Evolutionary conservation across 2,113 vertebrate species (phyloP), one percentile per base, ranked within the genome.

Genomic region (Mirza zaza): DNA sequence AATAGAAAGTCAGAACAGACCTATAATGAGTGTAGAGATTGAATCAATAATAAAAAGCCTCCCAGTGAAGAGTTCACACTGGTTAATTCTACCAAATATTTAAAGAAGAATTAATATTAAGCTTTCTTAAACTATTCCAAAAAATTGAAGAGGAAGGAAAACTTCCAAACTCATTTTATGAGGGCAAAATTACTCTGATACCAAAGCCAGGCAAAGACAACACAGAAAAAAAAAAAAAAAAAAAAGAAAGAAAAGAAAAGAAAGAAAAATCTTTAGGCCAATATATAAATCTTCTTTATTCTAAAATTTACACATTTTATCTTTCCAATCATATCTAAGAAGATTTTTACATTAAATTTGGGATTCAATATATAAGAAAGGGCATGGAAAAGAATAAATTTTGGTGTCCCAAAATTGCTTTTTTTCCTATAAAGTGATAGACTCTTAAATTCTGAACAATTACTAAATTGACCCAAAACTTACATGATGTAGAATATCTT

Each of bases 321-420:
- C 84, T 92, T 97, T 75, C 10, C 12, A 42, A 70, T 77, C 8
- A 48, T 84, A 91, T 87, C 6, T 76, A 94, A 45, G 14, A 95
- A 89, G 25, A 89, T 65, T 89, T 59, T 10, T 87, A 96, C 91
- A 63, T 77, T 63, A 70, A 94, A 91, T 71, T 84, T 63, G 34
- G 34, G 21, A 68, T 94, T 90, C 8, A 93, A 70, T 57, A 67
- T 34, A 2, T 90, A 55, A 84, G 8, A 15, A 18, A 93, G n/a
- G 82, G 59, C 45, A 29, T 76, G 45, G 29, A 70, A 84, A 93
- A 65, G 9, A 61, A 85, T 96, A 59, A 70, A 79, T 61, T 83
- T 34, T 88, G 21, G 80, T 34, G 2, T 3, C 23, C 4, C 4
- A 1, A 81, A 81, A 27, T 27, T 42, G 7, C 2, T 27, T 34